Evolutionary conservation across 2,888 invertebrate genomes (phyloP).

Genomic region (Amiota minor): DNA sequence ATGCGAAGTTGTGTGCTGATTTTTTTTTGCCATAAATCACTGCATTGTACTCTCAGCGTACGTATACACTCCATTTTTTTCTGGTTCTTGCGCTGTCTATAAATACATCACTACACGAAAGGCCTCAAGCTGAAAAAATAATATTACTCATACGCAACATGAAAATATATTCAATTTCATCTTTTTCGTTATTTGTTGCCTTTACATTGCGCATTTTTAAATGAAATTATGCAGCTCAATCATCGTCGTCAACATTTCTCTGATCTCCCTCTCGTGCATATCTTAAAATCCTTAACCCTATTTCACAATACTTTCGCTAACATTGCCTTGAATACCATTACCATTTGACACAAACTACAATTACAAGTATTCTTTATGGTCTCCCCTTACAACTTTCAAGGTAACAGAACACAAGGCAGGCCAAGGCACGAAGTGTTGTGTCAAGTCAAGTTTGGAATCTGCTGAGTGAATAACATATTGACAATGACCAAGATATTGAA

Average conservation of each 20-base stretch:
- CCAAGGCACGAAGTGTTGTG: no score
- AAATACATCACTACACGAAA: background rate
- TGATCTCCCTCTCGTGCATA: no score
- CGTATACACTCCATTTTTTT: no score
- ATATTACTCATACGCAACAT: background rate
- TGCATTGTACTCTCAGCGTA: background rate
- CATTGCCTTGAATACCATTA: constrained; percentile 16
- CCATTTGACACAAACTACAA: constrained; percentile 20
- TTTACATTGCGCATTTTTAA: constrained; percentile 8
- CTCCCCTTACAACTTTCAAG: no score
- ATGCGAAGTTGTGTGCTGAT: background rate
- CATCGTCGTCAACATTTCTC: background rate
- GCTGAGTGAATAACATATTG: no score
- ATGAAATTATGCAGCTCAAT: constrained; percentile 13
- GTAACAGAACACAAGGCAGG: no score
- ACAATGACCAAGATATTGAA: no score
- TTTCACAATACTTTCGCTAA: no score
- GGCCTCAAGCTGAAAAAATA: background rate
- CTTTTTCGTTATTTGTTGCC: background rate
- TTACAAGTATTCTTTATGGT: constrained; percentile 1
- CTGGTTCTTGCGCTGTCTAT: background rate
- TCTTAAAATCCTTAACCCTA: no score
- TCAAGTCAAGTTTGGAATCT: no score
- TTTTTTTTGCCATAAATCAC: background rate
- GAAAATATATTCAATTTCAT: background rate